These are phyloP conservation scores for Drosophila kurseongensis DNA, from an alignment of 1,140 invertebrate genomes.

Conservation along the genomic window DNA sequence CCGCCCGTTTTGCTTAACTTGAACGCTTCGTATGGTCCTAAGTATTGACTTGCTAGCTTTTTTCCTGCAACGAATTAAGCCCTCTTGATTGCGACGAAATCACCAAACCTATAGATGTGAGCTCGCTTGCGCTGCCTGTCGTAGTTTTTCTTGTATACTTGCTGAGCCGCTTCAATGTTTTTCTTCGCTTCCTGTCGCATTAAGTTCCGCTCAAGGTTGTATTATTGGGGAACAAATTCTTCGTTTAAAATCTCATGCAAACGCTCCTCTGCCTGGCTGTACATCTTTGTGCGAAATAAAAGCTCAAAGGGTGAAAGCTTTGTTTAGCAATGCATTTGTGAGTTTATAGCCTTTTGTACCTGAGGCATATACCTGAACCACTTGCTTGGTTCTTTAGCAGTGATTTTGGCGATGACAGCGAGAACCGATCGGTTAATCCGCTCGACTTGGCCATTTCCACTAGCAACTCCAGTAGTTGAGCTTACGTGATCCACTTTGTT, in stretches of 20 bases:
- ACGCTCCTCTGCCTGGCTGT: neutral
- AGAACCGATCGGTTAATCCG: neutral
- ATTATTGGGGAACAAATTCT: neutral
- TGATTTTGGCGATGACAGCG: neutral
- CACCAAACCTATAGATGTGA: too few species aligned
- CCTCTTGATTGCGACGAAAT: too few species aligned
- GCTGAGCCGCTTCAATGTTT: too few species aligned
- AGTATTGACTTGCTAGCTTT: too few species aligned
- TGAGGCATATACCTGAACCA: neutral
- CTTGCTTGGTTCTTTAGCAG: neutral
- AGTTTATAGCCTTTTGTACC: slow-evolving; percentile 1
- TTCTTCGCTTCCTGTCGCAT: too few species aligned
- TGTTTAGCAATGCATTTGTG: neutral
- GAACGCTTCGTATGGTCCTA: too few species aligned
- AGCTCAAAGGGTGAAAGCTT: neutral
- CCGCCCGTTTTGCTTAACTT: too few species aligned
- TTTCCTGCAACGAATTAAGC: too few species aligned
- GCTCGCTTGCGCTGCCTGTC: too few species aligned
- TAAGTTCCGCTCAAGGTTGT: too few species aligned
- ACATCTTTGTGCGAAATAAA: neutral
- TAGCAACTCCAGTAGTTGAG: neutral
- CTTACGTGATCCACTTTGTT: neutral
- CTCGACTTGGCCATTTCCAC: too few species aligned
- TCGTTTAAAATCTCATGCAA: neutral
- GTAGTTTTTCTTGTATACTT: too few species aligned